Base-by-base conservation (phyloP, 2,888 invertebrate species). In the Andrena dorsata region DNA sequence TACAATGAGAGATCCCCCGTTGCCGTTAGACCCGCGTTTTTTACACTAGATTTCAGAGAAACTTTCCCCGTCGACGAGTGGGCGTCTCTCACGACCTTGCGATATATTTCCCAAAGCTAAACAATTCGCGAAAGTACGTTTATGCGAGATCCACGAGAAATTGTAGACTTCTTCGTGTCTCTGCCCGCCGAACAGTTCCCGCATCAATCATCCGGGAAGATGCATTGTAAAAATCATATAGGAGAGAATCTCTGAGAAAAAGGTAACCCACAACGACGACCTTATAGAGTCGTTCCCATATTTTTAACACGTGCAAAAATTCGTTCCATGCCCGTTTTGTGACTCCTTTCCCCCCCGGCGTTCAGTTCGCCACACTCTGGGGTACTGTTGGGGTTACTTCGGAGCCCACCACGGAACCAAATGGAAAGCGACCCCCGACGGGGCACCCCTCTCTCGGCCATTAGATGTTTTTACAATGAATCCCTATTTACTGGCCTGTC, bases 381-480 rank as follows among this genome's bases (percentile, higher is more conserved):
- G 89, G 87, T 85, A 85, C 87, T 77, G 80, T 82, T 85, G 84
- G 86, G 86, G 88, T 88, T 84, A 84, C 73, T 63, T 69, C 58
- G 76, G 1, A 76, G 58, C 66, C 78, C 80, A 80, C 84, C 65
- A 70, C 84, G 72, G 80, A 73, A 80, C 71, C 81, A 51, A 85
- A 86, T 82, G 80, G 82, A 84, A 82, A 78, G 69, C 70, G 76
- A 76, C 85, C 85, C 85, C 73, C 69, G 49, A 51, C 32, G n/a
- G 2, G 60, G 47, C 51, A 79, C 71, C 68, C 82, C 84, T 75
- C 89, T 84, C 83, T 76, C 78, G 41, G 71, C 88, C 86, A 90
- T 92, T 90, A 92, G 90, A 90, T 92, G 90, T 92, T 93, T 92
- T 92, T 90, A 92, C 91, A 92, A 93, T 92, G 92, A 91, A 92